Percentiles rank a stretch among this genome's conserved stretches.
phyloP scores from a whole-genome alignment of 2,113 vertebrate species.

The Myodes glareolus region DNA sequence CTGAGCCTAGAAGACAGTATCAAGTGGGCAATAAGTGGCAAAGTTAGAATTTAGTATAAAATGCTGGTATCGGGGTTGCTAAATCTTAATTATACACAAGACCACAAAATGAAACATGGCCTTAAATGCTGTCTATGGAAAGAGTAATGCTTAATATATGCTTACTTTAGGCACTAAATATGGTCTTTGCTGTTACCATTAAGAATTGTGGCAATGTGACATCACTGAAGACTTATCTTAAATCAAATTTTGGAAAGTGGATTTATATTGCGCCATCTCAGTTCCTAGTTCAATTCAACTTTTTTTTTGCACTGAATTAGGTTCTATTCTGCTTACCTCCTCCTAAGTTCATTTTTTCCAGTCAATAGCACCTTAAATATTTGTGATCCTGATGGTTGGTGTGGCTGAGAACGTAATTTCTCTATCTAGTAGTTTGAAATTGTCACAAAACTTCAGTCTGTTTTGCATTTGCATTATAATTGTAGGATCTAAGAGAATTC shows the following conservation, averaged over 20 bases:
- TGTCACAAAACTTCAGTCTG: neutral
- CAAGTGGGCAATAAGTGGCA: neutral
- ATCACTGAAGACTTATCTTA: neutral
- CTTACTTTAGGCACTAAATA: neutral
- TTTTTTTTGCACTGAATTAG: neutral
- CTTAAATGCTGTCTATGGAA: neutral
- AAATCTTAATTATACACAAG: neutral
- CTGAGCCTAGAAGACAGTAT: neutral
- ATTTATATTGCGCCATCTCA: neutral
- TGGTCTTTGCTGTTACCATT: neutral
- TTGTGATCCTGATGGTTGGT: neutral
- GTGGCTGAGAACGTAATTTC: neutral
- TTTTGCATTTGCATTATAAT: neutral
- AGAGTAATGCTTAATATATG: neutral
- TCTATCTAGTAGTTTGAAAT: neutral
- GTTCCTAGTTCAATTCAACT: neutral
- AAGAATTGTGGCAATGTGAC: neutral
- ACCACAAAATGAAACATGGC: neutral
- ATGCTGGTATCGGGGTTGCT: neutral
- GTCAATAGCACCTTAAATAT: neutral
- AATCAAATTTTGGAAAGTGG: constrained; percentile 28
- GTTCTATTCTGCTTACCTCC: neutral
- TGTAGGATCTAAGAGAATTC: neutral
- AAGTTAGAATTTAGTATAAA: constrained; percentile 13
- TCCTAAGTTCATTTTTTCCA: neutral